Conservation (phyloP, 1,140 invertebrate genomes). For the Chlorops oryzae region DNA sequence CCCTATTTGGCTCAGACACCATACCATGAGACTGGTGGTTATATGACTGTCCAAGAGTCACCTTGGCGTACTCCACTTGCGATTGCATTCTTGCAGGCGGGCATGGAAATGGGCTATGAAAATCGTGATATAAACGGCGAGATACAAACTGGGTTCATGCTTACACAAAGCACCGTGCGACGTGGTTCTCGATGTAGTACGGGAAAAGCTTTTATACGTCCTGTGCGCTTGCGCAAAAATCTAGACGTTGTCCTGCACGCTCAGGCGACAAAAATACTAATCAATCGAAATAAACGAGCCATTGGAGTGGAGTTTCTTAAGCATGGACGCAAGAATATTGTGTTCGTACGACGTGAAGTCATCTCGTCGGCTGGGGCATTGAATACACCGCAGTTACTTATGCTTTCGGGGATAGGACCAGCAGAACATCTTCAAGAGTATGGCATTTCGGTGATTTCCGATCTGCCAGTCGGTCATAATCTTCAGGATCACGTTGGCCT, state of each 20-base stretch:
- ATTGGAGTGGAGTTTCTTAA: constrained; percentile 70
- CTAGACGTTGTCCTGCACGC: constrained; percentile 75
- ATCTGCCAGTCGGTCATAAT: constrained; percentile 75
- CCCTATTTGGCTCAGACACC: constrained; percentile 66
- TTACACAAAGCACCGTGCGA: constrained; percentile 77
- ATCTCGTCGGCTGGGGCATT: constrained; percentile 76
- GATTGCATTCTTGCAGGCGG: constrained; percentile 74
- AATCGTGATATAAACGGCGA: constrained; percentile 76
- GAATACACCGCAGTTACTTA: constrained; percentile 76
- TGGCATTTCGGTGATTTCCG: constrained; percentile 65
- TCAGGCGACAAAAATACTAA: constrained; percentile 65
- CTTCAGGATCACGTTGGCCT: constrained; percentile 68
- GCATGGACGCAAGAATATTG: constrained; percentile 57
- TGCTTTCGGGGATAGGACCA: constrained; percentile 84
- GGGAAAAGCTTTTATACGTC: constrained; percentile 79
- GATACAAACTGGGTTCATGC: constrained; percentile 78
- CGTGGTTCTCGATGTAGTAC: constrained; percentile 83
- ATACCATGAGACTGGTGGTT: constrained; percentile 73
- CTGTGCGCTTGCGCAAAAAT: constrained; percentile 70
- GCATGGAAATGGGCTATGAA: constrained; percentile 71
- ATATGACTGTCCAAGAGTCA: constrained; percentile 76
- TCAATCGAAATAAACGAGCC: constrained; percentile 63
- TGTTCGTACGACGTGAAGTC: constrained; percentile 67
- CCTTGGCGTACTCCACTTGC: constrained; percentile 75
- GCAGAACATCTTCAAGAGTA: constrained; percentile 68